Evolutionary conservation across 2,797 vertebrate genomes (phyloP).

Genomic region (Syndactyla subalaris): DNA sequence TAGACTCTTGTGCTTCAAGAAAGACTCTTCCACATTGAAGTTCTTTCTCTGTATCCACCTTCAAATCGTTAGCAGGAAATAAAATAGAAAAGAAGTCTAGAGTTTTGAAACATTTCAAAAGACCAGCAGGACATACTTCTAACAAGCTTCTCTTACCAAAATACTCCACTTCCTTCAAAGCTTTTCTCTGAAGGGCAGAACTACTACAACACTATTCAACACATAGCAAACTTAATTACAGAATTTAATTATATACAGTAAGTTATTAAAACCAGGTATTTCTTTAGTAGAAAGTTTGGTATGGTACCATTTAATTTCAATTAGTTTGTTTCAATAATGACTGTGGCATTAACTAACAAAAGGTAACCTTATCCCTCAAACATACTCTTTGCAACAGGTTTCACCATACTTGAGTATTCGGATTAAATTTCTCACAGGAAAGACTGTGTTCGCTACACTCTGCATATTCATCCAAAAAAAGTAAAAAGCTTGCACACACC

Average conservation of each 20-base stretch:
- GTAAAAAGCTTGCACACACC: neutral
- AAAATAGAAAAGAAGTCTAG: neutral
- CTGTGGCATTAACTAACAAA: neutral
- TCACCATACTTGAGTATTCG: neutral
- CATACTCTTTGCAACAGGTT: constrained; percentile 3
- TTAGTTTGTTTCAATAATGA: neutral
- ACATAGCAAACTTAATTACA: neutral
- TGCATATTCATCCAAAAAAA: neutral
- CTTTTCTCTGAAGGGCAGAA: neutral
- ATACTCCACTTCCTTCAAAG: neutral
- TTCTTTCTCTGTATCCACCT: neutral
- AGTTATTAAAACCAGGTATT: neutral
- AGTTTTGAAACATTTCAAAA: neutral
- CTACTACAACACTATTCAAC: neutral
- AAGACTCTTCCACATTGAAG: neutral
- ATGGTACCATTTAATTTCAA: neutral
- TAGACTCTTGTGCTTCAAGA: neutral
- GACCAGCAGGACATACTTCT: neutral
- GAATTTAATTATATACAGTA: neutral
- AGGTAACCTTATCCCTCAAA: neutral
- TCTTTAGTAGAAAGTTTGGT: neutral
- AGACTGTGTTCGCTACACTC: neutral
- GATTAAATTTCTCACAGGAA: neutral
- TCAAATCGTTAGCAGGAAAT: neutral
- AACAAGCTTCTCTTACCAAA: neutral